phyloP scores from a whole-genome alignment of 1,140 invertebrate species.

The Antheraea pernyi region DNA sequence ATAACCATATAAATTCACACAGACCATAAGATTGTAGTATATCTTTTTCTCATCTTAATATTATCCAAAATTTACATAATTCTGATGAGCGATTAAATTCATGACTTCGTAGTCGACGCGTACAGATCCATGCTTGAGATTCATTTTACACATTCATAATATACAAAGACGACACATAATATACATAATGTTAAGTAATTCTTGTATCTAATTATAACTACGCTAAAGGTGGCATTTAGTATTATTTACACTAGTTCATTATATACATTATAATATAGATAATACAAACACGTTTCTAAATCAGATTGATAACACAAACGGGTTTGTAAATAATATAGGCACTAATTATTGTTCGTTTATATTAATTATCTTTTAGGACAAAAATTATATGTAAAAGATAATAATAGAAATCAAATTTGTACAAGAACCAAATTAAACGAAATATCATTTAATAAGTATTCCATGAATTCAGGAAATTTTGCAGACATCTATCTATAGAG shows the following conservation, averaged over 20 bases:
- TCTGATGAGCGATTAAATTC: neutral
- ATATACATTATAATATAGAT: slow-evolving; percentile 10
- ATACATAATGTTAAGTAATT: slow-evolving; percentile 13
- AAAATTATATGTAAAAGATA: neutral
- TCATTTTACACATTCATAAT: slow-evolving; percentile 41
- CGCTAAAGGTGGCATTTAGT: slow-evolving; percentile 38
- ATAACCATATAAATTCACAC: slow-evolving; percentile 13
- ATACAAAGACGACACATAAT: slow-evolving; percentile 19
- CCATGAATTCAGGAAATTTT: neutral
- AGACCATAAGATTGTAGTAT: neutral
- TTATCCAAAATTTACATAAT: neutral
- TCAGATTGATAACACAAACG: neutral
- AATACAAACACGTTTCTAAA: neutral
- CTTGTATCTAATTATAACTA: slow-evolving; percentile 10
- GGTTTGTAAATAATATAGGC: neutral
- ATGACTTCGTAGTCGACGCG: neutral
- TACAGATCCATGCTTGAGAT: slow-evolving; percentile 29
- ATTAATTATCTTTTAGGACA: neutral
- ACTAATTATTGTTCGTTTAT: neutral
- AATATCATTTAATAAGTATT: neutral
- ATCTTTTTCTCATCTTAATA: neutral
- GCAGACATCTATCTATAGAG: neutral
- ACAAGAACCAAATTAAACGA: neutral
- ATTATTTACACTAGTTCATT: slow-evolving; percentile 33
- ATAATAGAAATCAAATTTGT: neutral